A percentile compares a stretch with the other conserved stretches of the same genome.
Evolutionary conservation across 2,888 invertebrate genomes (phyloP).

Genomic region (Melanotus villosus): DNA sequence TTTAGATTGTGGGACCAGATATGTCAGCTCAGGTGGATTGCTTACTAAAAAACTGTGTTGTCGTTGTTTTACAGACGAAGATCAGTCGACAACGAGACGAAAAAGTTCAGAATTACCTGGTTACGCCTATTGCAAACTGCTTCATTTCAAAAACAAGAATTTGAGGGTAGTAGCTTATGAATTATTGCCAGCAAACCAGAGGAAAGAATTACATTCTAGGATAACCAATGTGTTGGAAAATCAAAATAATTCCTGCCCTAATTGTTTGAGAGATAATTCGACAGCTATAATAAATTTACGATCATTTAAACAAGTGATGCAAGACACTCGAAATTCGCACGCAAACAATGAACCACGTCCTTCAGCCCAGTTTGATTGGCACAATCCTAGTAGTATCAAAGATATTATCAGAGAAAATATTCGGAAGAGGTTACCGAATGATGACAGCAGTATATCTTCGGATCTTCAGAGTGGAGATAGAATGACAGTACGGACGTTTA

Average conservation of each 20-base stretch:
- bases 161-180: conserved; percentile 72
- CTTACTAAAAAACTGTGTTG: conserved; percentile 46
- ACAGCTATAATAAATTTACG: conserved; percentile 31
- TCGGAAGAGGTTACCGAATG: not conserved
- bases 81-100: not conserved
- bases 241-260: conserved; percentile 70
- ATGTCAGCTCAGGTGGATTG: conserved; percentile 51
- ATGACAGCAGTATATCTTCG: not conserved
- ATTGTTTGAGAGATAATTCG: conserved; percentile 61
- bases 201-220: conserved; percentile 72
- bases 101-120: conserved; percentile 64
- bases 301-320: conserved; percentile 48
- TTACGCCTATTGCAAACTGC: conserved; percentile 73
- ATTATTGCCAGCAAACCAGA: conserved; percentile 71
- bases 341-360: not conserved
- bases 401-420: conserved; percentile 35
- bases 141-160: conserved; percentile 71
- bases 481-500: not conserved
- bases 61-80: conserved; percentile 66
- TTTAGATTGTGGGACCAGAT: conserved; percentile 70
- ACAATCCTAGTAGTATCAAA: conserved; percentile 21
- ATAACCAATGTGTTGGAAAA: conserved; percentile 70
- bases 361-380: not conserved
- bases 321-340: conserved; percentile 43
- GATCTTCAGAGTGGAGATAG: not conserved